Conservation (phyloP, 2,113 vertebrate species). For the Microcebus tavaratra region DNA sequence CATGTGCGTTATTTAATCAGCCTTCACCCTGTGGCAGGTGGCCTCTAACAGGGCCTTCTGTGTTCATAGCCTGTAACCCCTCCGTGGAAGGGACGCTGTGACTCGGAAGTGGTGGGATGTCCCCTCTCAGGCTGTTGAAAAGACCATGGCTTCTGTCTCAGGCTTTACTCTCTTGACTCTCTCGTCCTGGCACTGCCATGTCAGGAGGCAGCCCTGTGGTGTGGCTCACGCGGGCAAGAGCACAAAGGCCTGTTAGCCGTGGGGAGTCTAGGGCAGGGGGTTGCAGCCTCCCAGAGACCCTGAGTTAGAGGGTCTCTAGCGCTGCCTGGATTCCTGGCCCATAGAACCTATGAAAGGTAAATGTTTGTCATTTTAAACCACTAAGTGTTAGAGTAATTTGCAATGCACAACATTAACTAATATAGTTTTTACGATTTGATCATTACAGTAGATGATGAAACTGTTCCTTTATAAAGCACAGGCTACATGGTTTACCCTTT, state of each 20-base stretch:
- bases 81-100: too few relatives aligned
- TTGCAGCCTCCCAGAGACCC: neutral
- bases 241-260: neutral
- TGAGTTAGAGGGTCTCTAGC: neutral
- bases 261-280: neutral
- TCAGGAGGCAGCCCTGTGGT: neutral
- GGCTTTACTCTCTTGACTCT: neutral
- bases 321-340: neutral
- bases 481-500: neutral
- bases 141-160: neutral
- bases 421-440: neutral
- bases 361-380: neutral
- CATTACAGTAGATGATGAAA: neutral
- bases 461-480: neutral
- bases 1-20: too few relatives aligned
- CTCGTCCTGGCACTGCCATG: rapidly evolving
- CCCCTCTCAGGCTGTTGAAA: neutral
- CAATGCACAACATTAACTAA: neutral
- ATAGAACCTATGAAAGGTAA: too few relatives aligned
- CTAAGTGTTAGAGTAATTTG: neutral
- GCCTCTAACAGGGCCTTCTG: too few relatives aligned
- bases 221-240: rapidly evolving
- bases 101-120: neutral
- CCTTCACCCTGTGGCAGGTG: too few relatives aligned
- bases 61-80: neutral